A percentile compares a stretch with the other conserved stretches of the same genome.
Evolutionary conservation across 2,113 vertebrate genomes (phyloP).

Genomic region (Macquaria australasica): DNA sequence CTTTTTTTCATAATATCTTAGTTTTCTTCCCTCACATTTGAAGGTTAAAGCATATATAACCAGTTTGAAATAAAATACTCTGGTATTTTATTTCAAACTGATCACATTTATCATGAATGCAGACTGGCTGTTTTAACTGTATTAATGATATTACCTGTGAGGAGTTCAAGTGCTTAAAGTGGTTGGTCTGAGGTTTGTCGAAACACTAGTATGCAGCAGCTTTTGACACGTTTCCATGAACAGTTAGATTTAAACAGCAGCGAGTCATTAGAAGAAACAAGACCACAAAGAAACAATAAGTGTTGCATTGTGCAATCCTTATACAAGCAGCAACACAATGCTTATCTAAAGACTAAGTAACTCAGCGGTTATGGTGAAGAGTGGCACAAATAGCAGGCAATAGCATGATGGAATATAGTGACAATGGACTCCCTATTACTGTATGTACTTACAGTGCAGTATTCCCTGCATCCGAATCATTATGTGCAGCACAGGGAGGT

Average conservation of each 20-base stretch:
- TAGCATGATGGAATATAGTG: conserved; percentile 10
- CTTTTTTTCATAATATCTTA: neutral
- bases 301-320: neutral
- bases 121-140: neutral
- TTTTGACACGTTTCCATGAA: neutral
- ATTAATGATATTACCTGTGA: neutral
- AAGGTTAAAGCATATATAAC: neutral
- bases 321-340: neutral
- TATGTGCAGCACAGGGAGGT: conserved; percentile 84
- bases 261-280: neutral
- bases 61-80: too few relatives aligned
- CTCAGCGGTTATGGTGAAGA: conserved; percentile 3
- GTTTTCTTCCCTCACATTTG: neutral
- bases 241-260: neutral
- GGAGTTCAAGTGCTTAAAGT: neutral
- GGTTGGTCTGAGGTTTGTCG: neutral
- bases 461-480: conserved; percentile 80
- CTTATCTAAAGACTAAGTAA: conserved; percentile 10
- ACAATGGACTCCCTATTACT: conserved; percentile 28
- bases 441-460: conserved; percentile 39
- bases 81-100: neutral
- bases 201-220: neutral
- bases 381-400: conserved; percentile 11
- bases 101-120: neutral
- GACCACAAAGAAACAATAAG: neutral